Conservation (phyloP, 35 echinoderm and acorn worm genomes). For the Patiria miniata region DNA sequence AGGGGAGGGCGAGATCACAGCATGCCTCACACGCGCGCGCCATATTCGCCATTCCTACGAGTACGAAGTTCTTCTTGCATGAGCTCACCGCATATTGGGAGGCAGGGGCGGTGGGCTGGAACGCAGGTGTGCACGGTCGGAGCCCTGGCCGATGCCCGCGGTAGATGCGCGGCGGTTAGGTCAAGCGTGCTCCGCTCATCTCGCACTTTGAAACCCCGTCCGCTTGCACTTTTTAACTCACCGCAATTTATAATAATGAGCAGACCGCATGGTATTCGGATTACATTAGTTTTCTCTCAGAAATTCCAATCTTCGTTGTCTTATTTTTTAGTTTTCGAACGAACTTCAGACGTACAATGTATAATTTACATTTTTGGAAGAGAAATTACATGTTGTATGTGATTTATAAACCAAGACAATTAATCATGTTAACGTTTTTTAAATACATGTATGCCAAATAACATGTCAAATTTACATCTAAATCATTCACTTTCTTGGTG, state of each 20-base stretch:
- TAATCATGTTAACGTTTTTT: no score
- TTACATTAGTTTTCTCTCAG: not conserved
- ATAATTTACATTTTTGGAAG: no score
- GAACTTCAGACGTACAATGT: no score
- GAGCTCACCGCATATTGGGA: conserved; percentile 12
- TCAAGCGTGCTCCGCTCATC: conserved; percentile 2
- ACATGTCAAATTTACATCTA: no score
- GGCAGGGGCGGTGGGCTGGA: not conserved
- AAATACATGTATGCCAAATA: no score
- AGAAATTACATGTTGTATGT: no score
- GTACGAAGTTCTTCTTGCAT: not conserved
- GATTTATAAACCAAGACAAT: no score
- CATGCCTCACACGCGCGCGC: no score
- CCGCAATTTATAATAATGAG: conserved; percentile 11
- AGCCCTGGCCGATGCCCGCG: not conserved
- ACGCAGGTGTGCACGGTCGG: conserved; percentile 22
- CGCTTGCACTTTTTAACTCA: conserved; percentile 21
- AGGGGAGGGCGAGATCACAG: no score
- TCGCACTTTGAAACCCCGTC: not conserved
- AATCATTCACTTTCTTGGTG: no score
- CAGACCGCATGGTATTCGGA: conserved; percentile 1
- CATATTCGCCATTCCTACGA: not conserved
- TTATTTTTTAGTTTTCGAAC: no score
- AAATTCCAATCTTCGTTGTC: no score
- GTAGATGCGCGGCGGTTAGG: not conserved